Conservation (phyloP, 2,113 vertebrate species). For the Dasyprocta punctata region DNA sequence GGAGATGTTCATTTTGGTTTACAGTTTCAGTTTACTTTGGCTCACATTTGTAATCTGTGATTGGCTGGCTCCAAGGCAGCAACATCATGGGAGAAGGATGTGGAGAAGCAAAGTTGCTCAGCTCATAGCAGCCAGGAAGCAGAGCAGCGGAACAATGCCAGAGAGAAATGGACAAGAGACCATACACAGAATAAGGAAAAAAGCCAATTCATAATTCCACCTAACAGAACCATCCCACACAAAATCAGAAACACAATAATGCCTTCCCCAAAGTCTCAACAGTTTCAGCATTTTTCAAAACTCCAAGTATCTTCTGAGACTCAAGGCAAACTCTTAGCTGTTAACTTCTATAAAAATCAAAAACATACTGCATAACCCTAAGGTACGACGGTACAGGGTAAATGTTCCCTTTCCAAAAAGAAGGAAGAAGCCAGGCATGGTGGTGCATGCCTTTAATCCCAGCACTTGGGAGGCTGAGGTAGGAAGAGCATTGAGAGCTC, state of each 20-base stretch:
- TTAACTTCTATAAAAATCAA: not conserved
- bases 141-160: not conserved
- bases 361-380: not conserved
- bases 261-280: not conserved
- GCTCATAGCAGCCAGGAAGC: not conserved
- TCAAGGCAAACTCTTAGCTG: not conserved
- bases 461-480: too few species aligned
- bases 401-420: not conserved
- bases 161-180: not conserved
- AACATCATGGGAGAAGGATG: not conserved
- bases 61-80: not conserved
- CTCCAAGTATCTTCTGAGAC: not conserved
- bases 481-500: too few species aligned
- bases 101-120: not conserved
- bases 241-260: not conserved
- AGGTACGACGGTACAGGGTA: not conserved
- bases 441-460: too few species aligned
- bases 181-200: not conserved
- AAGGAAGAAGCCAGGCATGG: too few species aligned
- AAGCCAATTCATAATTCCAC: not conserved
- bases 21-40: not conserved
- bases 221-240: not conserved
- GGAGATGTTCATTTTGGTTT: not conserved
- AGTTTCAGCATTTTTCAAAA: not conserved
- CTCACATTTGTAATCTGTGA: not conserved